phyloP scores from a whole-genome alignment of 2,888 invertebrate species.

The Pogonocherus hispidulus region DNA sequence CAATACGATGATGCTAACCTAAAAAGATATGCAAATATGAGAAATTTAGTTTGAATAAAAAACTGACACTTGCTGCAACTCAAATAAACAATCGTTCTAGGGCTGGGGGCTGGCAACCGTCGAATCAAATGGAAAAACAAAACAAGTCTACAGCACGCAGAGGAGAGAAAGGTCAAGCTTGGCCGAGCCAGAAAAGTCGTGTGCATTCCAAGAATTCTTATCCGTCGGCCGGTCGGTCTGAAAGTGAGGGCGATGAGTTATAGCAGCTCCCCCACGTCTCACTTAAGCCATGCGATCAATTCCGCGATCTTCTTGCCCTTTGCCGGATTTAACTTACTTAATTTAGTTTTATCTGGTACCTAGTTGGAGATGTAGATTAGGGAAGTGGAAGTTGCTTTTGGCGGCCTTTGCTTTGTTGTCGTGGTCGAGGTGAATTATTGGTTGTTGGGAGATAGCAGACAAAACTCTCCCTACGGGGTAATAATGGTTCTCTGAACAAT shows the following conservation, averaged over 20 bases:
- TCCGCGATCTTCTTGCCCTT: slow-evolving; percentile 5
- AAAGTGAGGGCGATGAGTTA: slow-evolving; percentile 15
- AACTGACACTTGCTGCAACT: too few species aligned
- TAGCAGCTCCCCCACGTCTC: slow-evolving; percentile 6
- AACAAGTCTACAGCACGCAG: background rate
- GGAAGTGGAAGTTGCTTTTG: background rate
- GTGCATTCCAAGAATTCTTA: slow-evolving; percentile 21
- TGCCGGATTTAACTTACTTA: slow-evolving; percentile 22
- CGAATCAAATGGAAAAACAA: background rate
- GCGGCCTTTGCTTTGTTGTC: background rate
- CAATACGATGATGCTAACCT: too few species aligned
- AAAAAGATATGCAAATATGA: too few species aligned
- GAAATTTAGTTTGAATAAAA: too few species aligned
- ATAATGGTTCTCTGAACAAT: too few species aligned
- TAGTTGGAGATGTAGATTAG: slow-evolving; percentile 7
- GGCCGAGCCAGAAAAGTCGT: slow-evolving; percentile 13
- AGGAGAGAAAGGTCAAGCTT: slow-evolving; percentile 12
- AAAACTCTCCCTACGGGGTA: too few species aligned
- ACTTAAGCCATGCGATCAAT: background rate
- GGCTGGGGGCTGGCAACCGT: too few species aligned
- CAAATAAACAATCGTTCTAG: too few species aligned
- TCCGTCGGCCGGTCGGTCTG: background rate
- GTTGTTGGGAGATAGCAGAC: too few species aligned
- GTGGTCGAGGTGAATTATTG: background rate
- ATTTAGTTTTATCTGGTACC: slow-evolving; percentile 14